These are phyloP conservation scores for Gambusia yucatana DNA, from an alignment of 2,797 vertebrate species.

Conservation along the genomic window DNA sequence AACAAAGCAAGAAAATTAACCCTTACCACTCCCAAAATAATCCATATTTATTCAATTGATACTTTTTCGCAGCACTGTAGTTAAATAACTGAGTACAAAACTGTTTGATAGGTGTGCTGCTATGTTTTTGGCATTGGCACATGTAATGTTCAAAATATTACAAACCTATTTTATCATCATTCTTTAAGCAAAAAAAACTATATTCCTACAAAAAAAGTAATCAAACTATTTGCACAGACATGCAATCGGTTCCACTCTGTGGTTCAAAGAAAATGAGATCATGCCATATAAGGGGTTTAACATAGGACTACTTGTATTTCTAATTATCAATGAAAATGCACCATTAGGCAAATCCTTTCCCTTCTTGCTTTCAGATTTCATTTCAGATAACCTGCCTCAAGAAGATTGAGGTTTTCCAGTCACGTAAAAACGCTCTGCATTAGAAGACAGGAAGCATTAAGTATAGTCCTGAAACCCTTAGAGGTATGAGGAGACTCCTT, in stretches of 20 bases:
- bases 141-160: background rate
- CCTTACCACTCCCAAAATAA: too few species aligned
- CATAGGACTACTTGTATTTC: slow-evolving; percentile 2
- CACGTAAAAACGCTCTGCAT: slow-evolving; percentile 48
- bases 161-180: background rate
- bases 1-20: background rate
- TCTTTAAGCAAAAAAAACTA: background rate
- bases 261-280: background rate
- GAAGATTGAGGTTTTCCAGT: slow-evolving; percentile 40
- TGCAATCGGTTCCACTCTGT: background rate
- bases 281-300: slow-evolving; percentile 6
- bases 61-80: background rate
- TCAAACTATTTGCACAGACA: slow-evolving; percentile 3
- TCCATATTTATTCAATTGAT: background rate
- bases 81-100: background rate
- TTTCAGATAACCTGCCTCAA: slow-evolving; percentile 48
- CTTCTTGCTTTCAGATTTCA: slow-evolving; percentile 27
- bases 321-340: slow-evolving; percentile 14
- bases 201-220: background rate
- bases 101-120: background rate
- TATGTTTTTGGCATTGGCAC: background rate
- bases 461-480: slow-evolving; percentile 27
- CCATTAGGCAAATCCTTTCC: slow-evolving; percentile 19
- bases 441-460: slow-evolving; percentile 60
- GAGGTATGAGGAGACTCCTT: slow-evolving; percentile 44